Evolutionary conservation across 2,888 invertebrate genomes (phyloP), one percentile per base, ranked within the genome.

Genomic region (Coremacera marginata): DNA sequence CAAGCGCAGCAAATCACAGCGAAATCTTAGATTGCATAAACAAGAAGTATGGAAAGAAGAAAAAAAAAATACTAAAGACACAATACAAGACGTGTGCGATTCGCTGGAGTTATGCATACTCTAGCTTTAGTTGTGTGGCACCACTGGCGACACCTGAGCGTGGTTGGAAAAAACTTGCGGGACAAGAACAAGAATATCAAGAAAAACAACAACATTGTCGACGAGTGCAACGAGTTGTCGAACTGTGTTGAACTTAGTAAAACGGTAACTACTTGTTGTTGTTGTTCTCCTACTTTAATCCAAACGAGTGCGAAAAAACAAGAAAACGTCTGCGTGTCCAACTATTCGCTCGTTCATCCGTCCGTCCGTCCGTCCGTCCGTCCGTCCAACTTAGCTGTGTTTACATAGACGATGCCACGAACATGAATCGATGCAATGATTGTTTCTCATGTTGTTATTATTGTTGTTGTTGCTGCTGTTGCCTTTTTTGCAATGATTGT

Each of bases 321-420:
- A 55, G 19, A n/a, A 55, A 1, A 22, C 7, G 52, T 52, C 55
- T 19, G 55, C 82, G 80, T 80, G 81, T 77, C 79, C 78, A 70
- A 79, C 78, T 67, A 78, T 74, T 80, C 80, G 80, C 79, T 82
- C 81, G 80, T 79, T 80, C 78, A 75, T 78, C 80, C 55, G n/a
- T 70, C 22, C 22, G 22, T 37, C 55, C 44, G 76, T 78, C 80
- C 55, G n/a, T 70, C 22, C 22, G 22, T 37, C 55, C 44, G 60
- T 22, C 60, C n/a, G 52, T 7, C 27, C 34, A 22, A 51, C n/a
- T n/a, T 9, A 8, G 25, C 62, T 44, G 63, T 63, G 31, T 73
- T 70, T 62, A 71, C 71, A 71, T 9, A 52, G 11, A n/a, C 27
- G 52, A 70, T 37, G 37, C 57, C 57, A 44, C 37, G 19, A 31